These are phyloP conservation scores for Pachyramphus minor DNA, from an alignment of 2,113 vertebrate genomes.

Conservation along the genomic window DNA sequence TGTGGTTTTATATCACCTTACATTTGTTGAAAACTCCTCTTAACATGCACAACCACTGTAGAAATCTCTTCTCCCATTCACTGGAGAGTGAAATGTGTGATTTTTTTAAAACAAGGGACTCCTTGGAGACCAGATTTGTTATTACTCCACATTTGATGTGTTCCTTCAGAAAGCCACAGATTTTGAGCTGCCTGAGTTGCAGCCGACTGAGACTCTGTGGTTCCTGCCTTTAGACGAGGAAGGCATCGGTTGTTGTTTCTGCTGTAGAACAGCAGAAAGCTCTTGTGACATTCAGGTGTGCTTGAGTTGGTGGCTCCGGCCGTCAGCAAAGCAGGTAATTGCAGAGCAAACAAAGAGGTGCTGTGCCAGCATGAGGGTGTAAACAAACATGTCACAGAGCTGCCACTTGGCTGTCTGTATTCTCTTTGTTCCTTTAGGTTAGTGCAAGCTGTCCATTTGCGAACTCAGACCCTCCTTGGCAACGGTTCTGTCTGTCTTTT, in stretches of 20 bases:
- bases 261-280: neutral
- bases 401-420: neutral
- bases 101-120: neutral
- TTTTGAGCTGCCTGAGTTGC: neutral
- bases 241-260: neutral
- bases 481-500: neutral
- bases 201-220: neutral
- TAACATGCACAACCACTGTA: neutral
- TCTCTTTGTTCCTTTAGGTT: neutral
- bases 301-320: fast-evolving
- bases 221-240: neutral
- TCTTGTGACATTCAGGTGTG: neutral
- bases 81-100: neutral
- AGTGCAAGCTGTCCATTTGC: neutral
- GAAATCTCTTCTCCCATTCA: neutral
- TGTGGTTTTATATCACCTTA: neutral
- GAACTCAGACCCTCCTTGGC: neutral
- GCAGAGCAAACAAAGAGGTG: neutral
- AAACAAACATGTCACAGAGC: neutral
- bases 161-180: neutral
- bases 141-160: neutral
- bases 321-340: neutral
- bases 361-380: neutral
- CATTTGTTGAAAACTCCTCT: neutral
- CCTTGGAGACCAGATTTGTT: neutral